Evolutionary conservation across 2,888 invertebrate species (phyloP), one percentile per base, ranked within the genome.

Genomic region (Lapara coniferarum): DNA sequence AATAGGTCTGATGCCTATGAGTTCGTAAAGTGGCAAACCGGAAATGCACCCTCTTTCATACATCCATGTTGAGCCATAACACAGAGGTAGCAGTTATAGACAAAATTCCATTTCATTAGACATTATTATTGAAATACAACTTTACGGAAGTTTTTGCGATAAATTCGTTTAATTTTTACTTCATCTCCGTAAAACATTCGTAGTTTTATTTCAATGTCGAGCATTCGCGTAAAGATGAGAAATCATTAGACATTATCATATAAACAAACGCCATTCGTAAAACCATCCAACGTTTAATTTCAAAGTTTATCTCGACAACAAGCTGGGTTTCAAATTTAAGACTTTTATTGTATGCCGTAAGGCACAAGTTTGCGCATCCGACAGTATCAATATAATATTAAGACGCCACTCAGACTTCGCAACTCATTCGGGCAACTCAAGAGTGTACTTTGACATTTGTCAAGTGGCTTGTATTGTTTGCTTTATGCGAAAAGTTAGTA

Each of bases 251-350:
- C 12, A 25, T 25, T 16, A 44, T 44, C n/a, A 46, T 10, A 46
- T 16, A 59, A 16, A 46, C 46, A 12, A 19, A 12, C 49, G 19
- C 19, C 16, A 16, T 46, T 37, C 57, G 37, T 58, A 37, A 67
- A 67, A 66, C 59, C 68, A 63, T 72, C 66, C 72, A 66, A 25
- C 66, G 70, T 76, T 77, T 75, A 77, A 77, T 77, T 75, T 73
- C 59, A 74, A 77, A 75, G 71, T 77, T 75, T 66, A 71, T 69
- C 71, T 70, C 69, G 46, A 52, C 68, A 72, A 30, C 37, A 53
- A 55, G 66, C n/a, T 30, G 77, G 75, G 68, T 74, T 77, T 74
- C 59, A 37, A 67, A 71, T 72, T 67, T 70, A 72, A 72, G 68
- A 71, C 74, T 74, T 77, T 70, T 77, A 69, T 71, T 74, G 69